These are phyloP conservation scores for Furcula furcula DNA, from an alignment of 2,888 invertebrate species.

Conservation along the genomic window DNA sequence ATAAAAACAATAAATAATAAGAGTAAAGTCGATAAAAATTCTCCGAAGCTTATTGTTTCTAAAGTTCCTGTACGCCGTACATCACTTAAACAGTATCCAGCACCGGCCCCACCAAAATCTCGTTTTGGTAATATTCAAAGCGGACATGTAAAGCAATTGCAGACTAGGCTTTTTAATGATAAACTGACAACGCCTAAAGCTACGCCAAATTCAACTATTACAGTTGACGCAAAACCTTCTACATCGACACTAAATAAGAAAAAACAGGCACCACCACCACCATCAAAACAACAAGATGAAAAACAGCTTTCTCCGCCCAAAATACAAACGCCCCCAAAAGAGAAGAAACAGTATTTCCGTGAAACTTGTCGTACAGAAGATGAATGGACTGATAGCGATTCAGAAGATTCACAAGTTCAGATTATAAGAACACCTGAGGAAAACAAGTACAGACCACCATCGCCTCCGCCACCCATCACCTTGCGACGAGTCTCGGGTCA, in stretches of 20 bases:
- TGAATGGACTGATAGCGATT: conserved; percentile 79
- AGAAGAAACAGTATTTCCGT: conserved; percentile 74
- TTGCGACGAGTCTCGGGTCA: conserved; percentile 73
- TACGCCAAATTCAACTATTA: conserved; percentile 21
- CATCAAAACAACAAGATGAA: conserved; percentile 26
- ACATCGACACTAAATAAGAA: conserved; percentile 60
- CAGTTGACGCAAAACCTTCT: conserved; percentile 48
- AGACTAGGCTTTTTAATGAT: conserved; percentile 65
- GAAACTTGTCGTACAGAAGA: conserved; percentile 85
- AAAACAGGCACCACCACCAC: conserved; percentile 63
- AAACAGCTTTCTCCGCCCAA: conserved; percentile 44
- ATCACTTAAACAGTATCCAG: conserved; percentile 64
- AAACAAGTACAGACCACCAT: conserved; percentile 40
- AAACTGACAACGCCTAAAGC: conserved; percentile 37
- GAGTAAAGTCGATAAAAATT: conserved; percentile 55
- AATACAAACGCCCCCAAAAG: conserved; percentile 29
- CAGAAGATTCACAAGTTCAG: conserved; percentile 53
- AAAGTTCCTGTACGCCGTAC: conserved; percentile 67
- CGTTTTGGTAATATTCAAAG: conserved; percentile 72
- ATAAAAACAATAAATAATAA: conserved; percentile 56
- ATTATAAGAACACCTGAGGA: conserved; percentile 33
- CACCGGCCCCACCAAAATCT: conserved; percentile 70
- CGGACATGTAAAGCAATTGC: conserved; percentile 73
- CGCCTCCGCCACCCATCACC: conserved; percentile 67
- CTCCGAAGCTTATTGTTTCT: conserved; percentile 58